These are phyloP conservation scores for Chrysopilus asiliformis DNA, from an alignment of 2,888 invertebrate genomes.

Conservation along the genomic window DNA sequence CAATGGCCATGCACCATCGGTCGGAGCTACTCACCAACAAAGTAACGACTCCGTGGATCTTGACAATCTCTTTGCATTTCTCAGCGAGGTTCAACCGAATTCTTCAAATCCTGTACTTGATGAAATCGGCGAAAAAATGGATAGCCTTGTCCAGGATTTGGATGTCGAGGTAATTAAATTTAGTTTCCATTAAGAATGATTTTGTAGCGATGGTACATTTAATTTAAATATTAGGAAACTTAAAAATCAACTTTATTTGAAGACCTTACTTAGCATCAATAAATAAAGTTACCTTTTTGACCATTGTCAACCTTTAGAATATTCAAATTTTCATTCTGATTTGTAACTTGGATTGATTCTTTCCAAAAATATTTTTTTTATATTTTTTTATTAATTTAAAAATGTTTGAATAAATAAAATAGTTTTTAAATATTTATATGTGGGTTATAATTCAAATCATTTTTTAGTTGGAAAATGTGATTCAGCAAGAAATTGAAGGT, in stretches of 20 bases:
- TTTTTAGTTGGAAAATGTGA: slow-evolving; percentile 45
- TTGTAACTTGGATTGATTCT: neutral
- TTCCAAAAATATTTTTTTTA: neutral
- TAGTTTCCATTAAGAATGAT: slow-evolving; percentile 4
- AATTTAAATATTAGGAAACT: no score
- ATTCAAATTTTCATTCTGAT: no score
- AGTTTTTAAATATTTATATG: no score
- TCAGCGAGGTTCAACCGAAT: slow-evolving; percentile 60
- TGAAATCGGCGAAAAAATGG: slow-evolving; percentile 75
- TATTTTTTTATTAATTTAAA: slow-evolving; percentile 4
- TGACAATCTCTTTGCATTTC: slow-evolving; percentile 80
- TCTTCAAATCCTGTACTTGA: slow-evolving; percentile 53
- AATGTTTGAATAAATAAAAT: no score
- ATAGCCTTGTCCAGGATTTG: slow-evolving; percentile 65
- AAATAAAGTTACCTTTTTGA: no score
- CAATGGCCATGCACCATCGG: slow-evolving; percentile 20
- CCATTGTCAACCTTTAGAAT: no score
- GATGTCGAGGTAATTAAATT: slow-evolving; percentile 59
- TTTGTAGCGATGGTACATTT: slow-evolving; percentile 1
- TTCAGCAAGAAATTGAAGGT: slow-evolving; percentile 47
- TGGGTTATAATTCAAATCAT: no score
- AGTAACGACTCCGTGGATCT: slow-evolving; percentile 65
- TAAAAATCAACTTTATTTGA: no score
- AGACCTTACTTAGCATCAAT: no score
- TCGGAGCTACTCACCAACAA: slow-evolving; percentile 24